Evolutionary conservation across 1,140 invertebrate species (phyloP), one percentile per base, ranked within the genome.

Genomic region (Eueides isabella): DNA sequence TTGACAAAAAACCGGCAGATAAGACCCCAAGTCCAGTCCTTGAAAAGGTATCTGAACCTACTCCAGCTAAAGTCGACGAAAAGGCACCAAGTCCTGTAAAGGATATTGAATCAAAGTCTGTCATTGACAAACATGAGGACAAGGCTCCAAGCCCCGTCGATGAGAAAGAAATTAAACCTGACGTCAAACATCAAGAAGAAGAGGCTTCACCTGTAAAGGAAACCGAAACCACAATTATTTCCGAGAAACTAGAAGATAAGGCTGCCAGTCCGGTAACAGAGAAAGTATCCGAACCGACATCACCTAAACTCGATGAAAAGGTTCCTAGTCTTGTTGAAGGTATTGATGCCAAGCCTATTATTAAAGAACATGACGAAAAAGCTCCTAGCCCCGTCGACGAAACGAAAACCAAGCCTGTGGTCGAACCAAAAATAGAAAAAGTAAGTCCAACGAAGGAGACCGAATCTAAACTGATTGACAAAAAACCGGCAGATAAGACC

Each of bases 1-100:
- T 33, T n/a, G 35, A 30, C 2, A 69, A 76, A n/a, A 74, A 61
- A 12, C 14, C n/a, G 28, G 14, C 35, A 4, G 71, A 79, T 2
- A 78, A 80, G 62, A 28, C 35, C 0, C 29, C 64, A 9, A 78
- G 75, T 23, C 77, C 75, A 4, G 3, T 61, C 0, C 74, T 77
- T 16, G 44, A 72, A 19, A 76, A 67, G 1, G 75, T 70, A 7
- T 6, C 5, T 5, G 75, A 65, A 29, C 55, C 71, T 26, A 6
- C 29, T 5, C 14, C 33, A 14, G 35, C 44, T 3, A 69, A 74
- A 29, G 33, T 31, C 1, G 65, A 73, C 4, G n/a, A 48, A 64
- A 76, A 77, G 55, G 65, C 23, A 64, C 26, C 38, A 19, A 78
- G 74, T 28, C 79, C 71, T 9, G 5, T 41, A 0, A 74, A 78